Evolutionary conservation across 2,113 vertebrate species (phyloP).

Genomic region (Arvicanthis niloticus): DNA sequence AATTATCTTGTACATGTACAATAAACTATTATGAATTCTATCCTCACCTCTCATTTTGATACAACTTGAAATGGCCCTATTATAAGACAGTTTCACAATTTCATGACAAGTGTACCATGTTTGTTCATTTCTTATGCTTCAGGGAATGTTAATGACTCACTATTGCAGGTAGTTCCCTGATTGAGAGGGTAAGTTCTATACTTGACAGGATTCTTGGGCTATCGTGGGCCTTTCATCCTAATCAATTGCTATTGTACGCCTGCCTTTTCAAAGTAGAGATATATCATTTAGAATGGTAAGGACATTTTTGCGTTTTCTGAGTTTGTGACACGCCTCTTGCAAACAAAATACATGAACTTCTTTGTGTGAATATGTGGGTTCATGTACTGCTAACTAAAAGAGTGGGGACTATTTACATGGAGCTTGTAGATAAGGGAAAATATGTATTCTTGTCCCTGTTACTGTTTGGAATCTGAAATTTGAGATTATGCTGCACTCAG

Average conservation of each 20-base stretch:
- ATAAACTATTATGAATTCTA: not conserved
- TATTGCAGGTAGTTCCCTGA: not conserved
- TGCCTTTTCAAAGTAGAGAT: not conserved
- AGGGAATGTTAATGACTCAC: not conserved
- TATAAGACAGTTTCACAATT: slow-evolving; percentile 1
- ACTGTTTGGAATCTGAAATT: not conserved
- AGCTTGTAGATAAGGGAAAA: not conserved
- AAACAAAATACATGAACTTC: slow-evolving; percentile 23
- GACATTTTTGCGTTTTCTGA: not conserved
- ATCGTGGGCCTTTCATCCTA: not conserved
- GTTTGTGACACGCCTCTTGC: not conserved
- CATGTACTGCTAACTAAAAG: not conserved
- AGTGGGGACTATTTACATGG: not conserved
- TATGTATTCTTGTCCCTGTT: not conserved
- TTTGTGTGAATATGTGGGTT: not conserved
- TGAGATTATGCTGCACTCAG: not conserved
- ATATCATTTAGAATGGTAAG: not conserved
- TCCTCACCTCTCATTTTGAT: not conserved
- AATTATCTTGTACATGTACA: not conserved
- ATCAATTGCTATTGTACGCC: not conserved
- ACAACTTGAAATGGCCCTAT: slow-evolving; percentile 2
- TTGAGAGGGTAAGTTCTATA: not conserved
- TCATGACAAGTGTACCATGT: not conserved
- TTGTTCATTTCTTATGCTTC: not conserved
- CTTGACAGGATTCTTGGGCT: not conserved